Percentiles rank a stretch among this genome's conserved stretches.
These are phyloP conservation scores for Panthera uncia DNA, from an alignment of 2,113 vertebrate species.

Conservation along the genomic window DNA sequence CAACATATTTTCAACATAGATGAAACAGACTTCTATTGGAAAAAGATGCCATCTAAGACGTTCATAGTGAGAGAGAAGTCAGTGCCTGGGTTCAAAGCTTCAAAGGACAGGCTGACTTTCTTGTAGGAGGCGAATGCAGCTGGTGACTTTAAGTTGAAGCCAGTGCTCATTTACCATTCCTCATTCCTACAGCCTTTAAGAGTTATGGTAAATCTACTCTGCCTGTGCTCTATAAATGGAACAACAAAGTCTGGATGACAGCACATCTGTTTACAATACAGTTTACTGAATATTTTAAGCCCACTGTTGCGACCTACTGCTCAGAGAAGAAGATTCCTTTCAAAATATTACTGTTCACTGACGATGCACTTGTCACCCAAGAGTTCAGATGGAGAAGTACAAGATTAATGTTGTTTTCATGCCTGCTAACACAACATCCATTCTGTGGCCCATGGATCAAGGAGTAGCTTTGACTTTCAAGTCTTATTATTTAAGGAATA, in stretches of 20 bases:
- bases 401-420: neutral
- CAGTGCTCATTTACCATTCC: neutral
- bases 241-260: neutral
- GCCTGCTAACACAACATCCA: neutral
- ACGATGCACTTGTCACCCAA: neutral
- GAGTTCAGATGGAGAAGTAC: neutral
- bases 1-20: neutral
- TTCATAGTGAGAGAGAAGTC: neutral
- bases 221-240: neutral
- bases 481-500: neutral
- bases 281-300: neutral
- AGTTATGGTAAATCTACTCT: neutral
- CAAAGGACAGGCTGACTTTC: neutral
- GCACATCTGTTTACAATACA: neutral
- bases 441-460: neutral
- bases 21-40: neutral
- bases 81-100: neutral
- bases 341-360: neutral
- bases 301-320: neutral
- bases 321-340: neutral
- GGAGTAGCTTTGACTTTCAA: neutral
- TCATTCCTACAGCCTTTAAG: neutral
- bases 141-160: neutral
- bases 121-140: neutral
- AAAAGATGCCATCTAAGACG: neutral